Evolutionary conservation across 2,113 vertebrate species (phyloP), one percentile per base, ranked within the genome.

Genomic region (Merops nubicus): DNA sequence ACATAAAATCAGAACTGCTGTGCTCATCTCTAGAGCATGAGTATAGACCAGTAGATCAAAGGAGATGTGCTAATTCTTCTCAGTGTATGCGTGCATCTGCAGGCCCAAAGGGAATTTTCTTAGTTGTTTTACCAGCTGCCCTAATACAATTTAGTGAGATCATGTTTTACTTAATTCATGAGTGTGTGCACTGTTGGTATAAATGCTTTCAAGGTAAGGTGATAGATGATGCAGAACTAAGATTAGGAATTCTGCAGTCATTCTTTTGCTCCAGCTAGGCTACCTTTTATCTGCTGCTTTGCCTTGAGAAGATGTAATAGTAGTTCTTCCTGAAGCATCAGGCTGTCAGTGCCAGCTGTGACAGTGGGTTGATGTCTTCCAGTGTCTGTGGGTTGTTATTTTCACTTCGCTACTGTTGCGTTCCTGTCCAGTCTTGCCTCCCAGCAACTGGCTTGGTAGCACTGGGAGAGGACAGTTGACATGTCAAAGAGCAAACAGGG

Each of bases 21-120:
- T 59, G 72, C 88, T 94, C 51, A 25, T 77, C 63, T 83, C 50
- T 14, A 75, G 54, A 77, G 47, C 10, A 0, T 72, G 56, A 51
- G 75, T 86, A 11, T 21, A 77, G 72, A 91, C 91, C 36, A 77
- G 72, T 4, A 96, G 85, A 93, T 94, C 90, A 94, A 70, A 95
- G 88, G 82, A 77, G 72, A 43, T 60, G 64, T 40, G 22, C 50
- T 90, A 77, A 86, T 91, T 91, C 69, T 57, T 94, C 54, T 69
- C 2, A 1, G 72, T 31, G 9, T 42, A 20, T 26, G 36, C 0
- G 0, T 73, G 42, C 0, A 0, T 57, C 50, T 5, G 4, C 5
- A 2, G n/a, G 59, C 82, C 85, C 72, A 48, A 59, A 93, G 64
- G 78, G 92, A 90, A 74, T 80, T 93, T 23, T 91, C 51, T 67